These are phyloP conservation scores for Helicoverpa assulta DNA, from an alignment of 2,888 invertebrate species.

Conservation along the genomic window DNA sequence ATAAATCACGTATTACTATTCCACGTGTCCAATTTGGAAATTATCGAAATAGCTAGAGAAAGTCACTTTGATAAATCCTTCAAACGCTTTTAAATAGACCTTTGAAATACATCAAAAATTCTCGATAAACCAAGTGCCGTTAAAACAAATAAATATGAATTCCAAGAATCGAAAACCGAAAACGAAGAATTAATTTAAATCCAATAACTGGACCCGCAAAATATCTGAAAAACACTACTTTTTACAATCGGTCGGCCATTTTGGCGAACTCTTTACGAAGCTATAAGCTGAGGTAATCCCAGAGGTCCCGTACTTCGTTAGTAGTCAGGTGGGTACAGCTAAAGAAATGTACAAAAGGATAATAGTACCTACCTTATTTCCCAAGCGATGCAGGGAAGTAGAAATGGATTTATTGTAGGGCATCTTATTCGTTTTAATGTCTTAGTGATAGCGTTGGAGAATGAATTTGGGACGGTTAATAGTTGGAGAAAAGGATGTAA, in stretches of 20 bases:
- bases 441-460: background rate
- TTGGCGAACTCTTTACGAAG: slow-evolving; percentile 45
- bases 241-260: slow-evolving; percentile 39
- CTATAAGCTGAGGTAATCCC: slow-evolving; percentile 59
- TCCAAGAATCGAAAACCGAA: background rate
- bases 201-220: slow-evolving; percentile 5
- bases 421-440: slow-evolving; percentile 5
- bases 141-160: background rate
- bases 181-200: background rate
- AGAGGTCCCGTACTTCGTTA: slow-evolving; percentile 53
- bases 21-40: too few relatives aligned
- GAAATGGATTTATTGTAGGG: slow-evolving; percentile 21
- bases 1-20: too few relatives aligned
- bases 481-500: background rate
- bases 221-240: slow-evolving; percentile 26
- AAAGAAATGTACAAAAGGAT: slow-evolving; percentile 56
- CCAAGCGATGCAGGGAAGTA: slow-evolving; percentile 37
- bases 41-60: too few relatives aligned
- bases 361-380: slow-evolving; percentile 55
- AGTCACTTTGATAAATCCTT: too few relatives aligned
- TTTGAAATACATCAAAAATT: too few relatives aligned
- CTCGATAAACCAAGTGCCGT: too few relatives aligned
- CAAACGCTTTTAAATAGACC: too few relatives aligned
- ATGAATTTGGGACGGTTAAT: slow-evolving; percentile 11
- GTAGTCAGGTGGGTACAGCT: slow-evolving; percentile 47